Evolutionary conservation across 2,797 vertebrate species (phyloP).

Genomic region (Eospalax fontanierii): DNA sequence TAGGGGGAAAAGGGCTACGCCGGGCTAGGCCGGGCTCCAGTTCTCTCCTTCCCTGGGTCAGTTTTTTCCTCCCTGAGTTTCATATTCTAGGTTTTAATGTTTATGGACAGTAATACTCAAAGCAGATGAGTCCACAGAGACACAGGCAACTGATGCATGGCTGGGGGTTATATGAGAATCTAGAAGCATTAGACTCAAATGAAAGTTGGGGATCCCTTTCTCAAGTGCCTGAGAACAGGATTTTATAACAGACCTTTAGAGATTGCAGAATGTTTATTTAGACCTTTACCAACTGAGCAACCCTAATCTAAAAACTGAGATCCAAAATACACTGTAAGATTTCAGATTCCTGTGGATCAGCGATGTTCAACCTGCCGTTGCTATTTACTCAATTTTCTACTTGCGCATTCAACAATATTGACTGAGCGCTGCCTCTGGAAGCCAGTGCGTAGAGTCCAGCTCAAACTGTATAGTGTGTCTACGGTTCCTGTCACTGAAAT

Average conservation of each 20-base stretch:
- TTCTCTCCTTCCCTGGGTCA: background rate
- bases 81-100: constrained; percentile 17
- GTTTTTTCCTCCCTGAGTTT: background rate
- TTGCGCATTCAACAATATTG: background rate
- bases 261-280: background rate
- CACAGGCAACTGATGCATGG: background rate
- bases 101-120: background rate
- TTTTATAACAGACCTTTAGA: background rate
- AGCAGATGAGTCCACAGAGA: background rate
- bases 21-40: fast-evolving
- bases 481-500: background rate
- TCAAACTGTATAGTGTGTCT: background rate
- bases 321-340: background rate
- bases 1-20: background rate
- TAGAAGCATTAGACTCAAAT: background rate
- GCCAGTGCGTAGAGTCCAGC: background rate
- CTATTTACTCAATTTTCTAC: constrained; percentile 29
- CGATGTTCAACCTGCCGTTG: background rate
- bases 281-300: background rate
- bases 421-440: background rate
- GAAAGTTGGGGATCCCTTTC: background rate
- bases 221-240: background rate
- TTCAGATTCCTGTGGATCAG: background rate
- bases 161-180: background rate
- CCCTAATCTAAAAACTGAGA: background rate